Evolutionary conservation across 2,113 vertebrate genomes (phyloP).

Genomic region (Etheostoma cragini): DNA sequence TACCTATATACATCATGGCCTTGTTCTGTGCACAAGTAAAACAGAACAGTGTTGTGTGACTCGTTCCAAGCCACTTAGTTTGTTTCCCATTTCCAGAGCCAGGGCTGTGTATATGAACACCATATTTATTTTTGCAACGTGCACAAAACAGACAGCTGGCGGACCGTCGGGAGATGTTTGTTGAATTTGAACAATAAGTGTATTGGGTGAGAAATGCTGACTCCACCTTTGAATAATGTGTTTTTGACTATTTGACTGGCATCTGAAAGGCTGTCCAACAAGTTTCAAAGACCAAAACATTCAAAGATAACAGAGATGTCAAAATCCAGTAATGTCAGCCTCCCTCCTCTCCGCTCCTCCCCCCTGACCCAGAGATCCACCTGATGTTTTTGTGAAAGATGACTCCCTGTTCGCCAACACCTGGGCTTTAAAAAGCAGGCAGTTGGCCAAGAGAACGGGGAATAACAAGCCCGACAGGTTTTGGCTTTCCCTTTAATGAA

Average conservation of each 20-base stretch:
- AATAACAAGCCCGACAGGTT: conserved; percentile 69
- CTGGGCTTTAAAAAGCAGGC: conserved; percentile 60
- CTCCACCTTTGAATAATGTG: conserved; percentile 16
- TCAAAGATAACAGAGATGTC: neutral
- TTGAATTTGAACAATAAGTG: too few species aligned
- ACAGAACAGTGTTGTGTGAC: too few species aligned
- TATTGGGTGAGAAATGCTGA: too few species aligned
- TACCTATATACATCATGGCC: too few species aligned
- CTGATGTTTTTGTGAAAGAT: conserved; percentile 62
- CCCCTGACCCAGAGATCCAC: conserved; percentile 3
- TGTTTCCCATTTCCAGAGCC: too few species aligned
- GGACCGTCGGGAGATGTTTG: too few species aligned
- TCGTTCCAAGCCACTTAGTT: too few species aligned
- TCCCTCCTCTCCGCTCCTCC: neutral
- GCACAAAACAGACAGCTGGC: too few species aligned
- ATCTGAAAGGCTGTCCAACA: conserved; percentile 38
- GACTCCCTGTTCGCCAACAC: conserved; percentile 51
- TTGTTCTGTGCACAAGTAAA: too few species aligned
- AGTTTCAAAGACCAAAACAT: conserved; percentile 49
- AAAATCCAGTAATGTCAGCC: neutral
- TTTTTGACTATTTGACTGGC: conserved; percentile 17
- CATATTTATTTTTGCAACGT: too few species aligned
- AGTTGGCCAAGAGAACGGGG: conserved; percentile 38
- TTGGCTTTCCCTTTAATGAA: conserved; percentile 54
- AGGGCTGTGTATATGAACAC: too few species aligned